Percentiles rank a stretch among this genome's conserved stretches.
phyloP scores from a whole-genome alignment of 2,888 invertebrate genomes.

The Chesias legatella region DNA sequence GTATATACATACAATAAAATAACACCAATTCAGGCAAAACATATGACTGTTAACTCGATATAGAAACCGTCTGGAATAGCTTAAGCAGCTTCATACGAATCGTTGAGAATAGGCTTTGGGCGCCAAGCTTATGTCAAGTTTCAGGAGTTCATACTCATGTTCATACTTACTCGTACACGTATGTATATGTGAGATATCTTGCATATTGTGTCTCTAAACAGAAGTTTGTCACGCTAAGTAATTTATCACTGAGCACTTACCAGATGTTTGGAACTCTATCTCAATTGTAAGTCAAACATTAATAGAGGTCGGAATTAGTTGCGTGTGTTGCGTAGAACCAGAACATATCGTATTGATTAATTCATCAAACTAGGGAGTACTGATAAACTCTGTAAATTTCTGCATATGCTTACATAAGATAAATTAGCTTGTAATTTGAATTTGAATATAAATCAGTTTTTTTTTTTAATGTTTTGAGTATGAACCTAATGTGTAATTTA shows the following conservation, averaged over 20 bases:
- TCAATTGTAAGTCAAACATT: conserved; percentile 19
- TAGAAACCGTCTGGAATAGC: too few relatives aligned
- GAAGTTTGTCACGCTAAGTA: conserved; percentile 16
- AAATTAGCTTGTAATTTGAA: too few relatives aligned
- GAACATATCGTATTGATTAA: conserved; percentile 10
- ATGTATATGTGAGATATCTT: background rate
- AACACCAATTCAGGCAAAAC: too few relatives aligned
- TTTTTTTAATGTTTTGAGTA: too few relatives aligned
- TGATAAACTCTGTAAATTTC: conserved; percentile 3
- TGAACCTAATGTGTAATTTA: too few relatives aligned
- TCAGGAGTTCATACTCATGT: background rate
- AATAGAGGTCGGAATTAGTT: conserved; percentile 11
- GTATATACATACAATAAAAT: too few relatives aligned
- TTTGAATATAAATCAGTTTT: too few relatives aligned
- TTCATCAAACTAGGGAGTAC: conserved; percentile 6
- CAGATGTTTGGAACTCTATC: conserved; percentile 13
- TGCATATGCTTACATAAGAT: background rate
- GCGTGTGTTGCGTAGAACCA: conserved; percentile 9
- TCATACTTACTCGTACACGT: too few relatives aligned
- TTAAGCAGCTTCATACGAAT: too few relatives aligned
- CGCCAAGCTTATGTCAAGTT: too few relatives aligned
- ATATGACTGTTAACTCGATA: too few relatives aligned
- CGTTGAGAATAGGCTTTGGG: too few relatives aligned
- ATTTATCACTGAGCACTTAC: conserved; percentile 13
- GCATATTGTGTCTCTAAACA: background rate